phyloP scores from a whole-genome alignment of 37 sponge, comb jelly and placozoan species.

The Haliclona indistincta region DNA sequence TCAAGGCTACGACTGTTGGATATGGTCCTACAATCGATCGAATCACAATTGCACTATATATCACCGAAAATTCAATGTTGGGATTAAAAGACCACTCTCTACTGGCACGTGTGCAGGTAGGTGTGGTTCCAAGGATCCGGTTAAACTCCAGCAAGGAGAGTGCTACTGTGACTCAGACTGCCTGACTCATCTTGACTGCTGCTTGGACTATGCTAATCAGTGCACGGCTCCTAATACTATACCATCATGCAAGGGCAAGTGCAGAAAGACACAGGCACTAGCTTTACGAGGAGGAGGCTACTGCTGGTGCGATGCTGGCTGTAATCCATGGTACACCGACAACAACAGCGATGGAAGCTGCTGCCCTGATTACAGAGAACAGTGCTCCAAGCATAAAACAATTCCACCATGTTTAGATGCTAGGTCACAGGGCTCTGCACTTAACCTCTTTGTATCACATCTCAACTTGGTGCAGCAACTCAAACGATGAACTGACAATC shows the following conservation, averaged over 20 bases:
- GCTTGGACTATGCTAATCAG: constrained; percentile 43
- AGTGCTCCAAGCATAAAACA: constrained; percentile 6
- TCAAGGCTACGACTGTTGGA: constrained; percentile 13
- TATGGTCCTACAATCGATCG: constrained; percentile 32
- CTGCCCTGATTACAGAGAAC: constrained; percentile 27
- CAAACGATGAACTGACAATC: too few species aligned
- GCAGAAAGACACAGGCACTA: background rate
- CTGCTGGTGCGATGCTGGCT: constrained; percentile 33
- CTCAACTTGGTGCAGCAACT: constrained; percentile 8
- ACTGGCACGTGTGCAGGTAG: constrained; percentile 21
- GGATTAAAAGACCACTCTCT: constrained; percentile 27
- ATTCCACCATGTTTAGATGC: constrained; percentile 40
- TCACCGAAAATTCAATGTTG: constrained; percentile 9
- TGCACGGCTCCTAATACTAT: background rate
- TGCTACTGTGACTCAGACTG: constrained; percentile 47
- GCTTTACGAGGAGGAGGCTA: constrained; percentile 35
- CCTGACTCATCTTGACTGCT: constrained; percentile 34
- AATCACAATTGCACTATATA: constrained; percentile 5
- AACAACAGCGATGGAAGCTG: constrained; percentile 51
- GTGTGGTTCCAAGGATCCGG: constrained; percentile 18
- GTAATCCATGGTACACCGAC: constrained; percentile 36
- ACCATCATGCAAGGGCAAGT: constrained; percentile 11
- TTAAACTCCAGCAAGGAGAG: background rate
- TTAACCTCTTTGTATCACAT: constrained; percentile 37
- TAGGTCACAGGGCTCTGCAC: constrained; percentile 32